Percentiles rank a stretch among this genome's conserved stretches.
Evolutionary conservation across 2,888 invertebrate species (phyloP).

Genomic region (Clanis bilineata): DNA sequence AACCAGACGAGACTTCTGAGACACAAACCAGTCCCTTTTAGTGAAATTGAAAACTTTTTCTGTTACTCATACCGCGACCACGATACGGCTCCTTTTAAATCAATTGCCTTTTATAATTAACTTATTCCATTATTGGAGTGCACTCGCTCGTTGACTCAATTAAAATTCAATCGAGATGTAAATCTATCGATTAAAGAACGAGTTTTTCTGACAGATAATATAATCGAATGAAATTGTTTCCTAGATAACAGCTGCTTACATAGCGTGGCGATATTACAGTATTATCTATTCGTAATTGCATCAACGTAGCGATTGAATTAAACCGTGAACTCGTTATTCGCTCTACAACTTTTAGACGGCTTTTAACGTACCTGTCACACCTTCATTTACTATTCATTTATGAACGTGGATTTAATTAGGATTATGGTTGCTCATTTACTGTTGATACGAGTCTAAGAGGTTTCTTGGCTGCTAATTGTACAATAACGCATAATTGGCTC

Average conservation of each 20-base stretch:
- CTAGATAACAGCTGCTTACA: constrained; percentile 43
- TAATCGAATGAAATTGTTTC: constrained; percentile 59
- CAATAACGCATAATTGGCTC: not conserved
- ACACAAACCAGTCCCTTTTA: constrained; percentile 83
- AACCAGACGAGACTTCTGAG: constrained; percentile 82
- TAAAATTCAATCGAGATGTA: constrained; percentile 77
- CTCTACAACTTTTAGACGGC: constrained; percentile 21
- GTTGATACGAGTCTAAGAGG: not conserved
- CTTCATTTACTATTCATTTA: constrained; percentile 1
- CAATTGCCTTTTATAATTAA: constrained; percentile 82
- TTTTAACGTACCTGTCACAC: constrained; percentile 17
- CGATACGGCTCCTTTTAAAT: constrained; percentile 79
- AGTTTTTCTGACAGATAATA: constrained; percentile 64
- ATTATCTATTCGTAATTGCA: constrained; percentile 38
- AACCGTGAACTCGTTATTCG: constrained; percentile 27
- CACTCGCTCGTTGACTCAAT: constrained; percentile 74
- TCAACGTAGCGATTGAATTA: constrained; percentile 30
- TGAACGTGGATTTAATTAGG: constrained; percentile 6
- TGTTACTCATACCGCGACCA: constrained; percentile 78
- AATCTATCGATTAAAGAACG: constrained; percentile 65
- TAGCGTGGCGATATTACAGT: constrained; percentile 34
- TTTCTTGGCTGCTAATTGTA: not conserved
- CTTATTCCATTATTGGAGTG: constrained; percentile 76
- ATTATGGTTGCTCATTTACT: not conserved
- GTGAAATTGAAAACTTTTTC: constrained; percentile 83